Conservation (phyloP, 2,797 vertebrate species). For the Sciurus carolinensis region DNA sequence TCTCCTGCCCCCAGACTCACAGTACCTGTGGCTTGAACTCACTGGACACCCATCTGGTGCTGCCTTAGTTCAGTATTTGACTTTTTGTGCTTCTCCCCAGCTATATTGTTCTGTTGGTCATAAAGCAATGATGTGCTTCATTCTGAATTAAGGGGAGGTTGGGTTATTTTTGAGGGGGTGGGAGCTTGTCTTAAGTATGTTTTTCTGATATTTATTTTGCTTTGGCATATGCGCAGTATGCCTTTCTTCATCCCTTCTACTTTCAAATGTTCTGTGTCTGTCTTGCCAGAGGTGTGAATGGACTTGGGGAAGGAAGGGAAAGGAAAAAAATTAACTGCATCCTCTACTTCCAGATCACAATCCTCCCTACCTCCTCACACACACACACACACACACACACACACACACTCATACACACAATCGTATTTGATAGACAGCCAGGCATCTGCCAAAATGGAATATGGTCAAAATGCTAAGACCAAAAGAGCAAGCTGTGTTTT, state of each 20-base stretch:
- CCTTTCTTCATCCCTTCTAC: conserved; percentile 39
- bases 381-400: not conserved
- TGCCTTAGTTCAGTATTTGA: not conserved
- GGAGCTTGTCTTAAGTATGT: not conserved
- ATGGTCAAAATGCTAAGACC: not conserved
- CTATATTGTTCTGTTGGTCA: not conserved
- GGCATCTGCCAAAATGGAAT: not conserved
- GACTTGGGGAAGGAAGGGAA: not conserved
- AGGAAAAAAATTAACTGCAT: not conserved
- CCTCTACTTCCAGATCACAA: not conserved
- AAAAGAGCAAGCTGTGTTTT: not conserved
- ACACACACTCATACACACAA: not conserved
- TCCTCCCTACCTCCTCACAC: too few species aligned
- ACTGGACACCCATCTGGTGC: not conserved
- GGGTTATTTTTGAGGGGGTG: not conserved
- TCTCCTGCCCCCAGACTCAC: not conserved
- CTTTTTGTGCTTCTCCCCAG: not conserved
- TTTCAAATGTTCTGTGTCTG: conserved; percentile 31
- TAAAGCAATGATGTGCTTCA: not conserved
- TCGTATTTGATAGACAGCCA: not conserved
- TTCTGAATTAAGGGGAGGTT: not conserved
- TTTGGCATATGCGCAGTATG: conserved; percentile 15
- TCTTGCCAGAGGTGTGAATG: conserved; percentile 36
- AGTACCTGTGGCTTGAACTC: not conserved
- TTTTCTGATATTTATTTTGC: conserved; percentile 51